Percentiles rank a stretch among this genome's conserved stretches.
Conservation (phyloP, 1,140 invertebrate species). For the Dinothrombium tinctorium region DNA sequence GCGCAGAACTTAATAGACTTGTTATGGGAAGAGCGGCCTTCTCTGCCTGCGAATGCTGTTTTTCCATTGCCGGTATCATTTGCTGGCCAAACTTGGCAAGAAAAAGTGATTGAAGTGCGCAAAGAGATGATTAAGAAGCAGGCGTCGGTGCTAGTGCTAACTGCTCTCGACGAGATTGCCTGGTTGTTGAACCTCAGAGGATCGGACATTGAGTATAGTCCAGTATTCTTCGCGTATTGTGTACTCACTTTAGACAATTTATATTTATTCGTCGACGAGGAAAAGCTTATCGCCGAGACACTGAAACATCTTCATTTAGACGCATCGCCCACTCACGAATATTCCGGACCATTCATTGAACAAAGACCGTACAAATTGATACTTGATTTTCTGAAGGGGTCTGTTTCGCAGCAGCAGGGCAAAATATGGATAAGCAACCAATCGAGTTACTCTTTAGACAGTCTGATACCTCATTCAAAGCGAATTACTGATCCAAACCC, state of each 20-base stretch:
- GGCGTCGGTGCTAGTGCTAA: slow-evolving; percentile 43
- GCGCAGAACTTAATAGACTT: slow-evolving; percentile 56
- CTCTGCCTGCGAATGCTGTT: slow-evolving; percentile 32
- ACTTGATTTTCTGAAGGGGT: slow-evolving; percentile 13
- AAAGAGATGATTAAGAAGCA: slow-evolving; percentile 44
- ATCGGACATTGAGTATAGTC: slow-evolving; percentile 85
- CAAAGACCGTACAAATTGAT: slow-evolving; percentile 14
- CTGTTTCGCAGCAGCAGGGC: slow-evolving; percentile 12
- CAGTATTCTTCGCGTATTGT: slow-evolving; percentile 80
- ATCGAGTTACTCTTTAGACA: slow-evolving; percentile 39
- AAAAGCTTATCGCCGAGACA: slow-evolving; percentile 31
- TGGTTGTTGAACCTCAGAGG: slow-evolving; percentile 81
- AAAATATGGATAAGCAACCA: slow-evolving; percentile 17
- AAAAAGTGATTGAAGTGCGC: slow-evolving; percentile 42
- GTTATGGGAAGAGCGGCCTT: slow-evolving; percentile 40
- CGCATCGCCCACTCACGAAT: background rate
- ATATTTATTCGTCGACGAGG: slow-evolving; percentile 43
- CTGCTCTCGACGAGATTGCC: slow-evolving; percentile 69
- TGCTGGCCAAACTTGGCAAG: slow-evolving; percentile 36
- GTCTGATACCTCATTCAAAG: slow-evolving; percentile 27
- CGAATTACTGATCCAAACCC: slow-evolving; percentile 18
- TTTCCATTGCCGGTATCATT: slow-evolving; percentile 36
- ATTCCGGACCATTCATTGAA: slow-evolving; percentile 11
- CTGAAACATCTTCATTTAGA: slow-evolving; percentile 30
- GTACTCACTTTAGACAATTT: slow-evolving; percentile 39